Conservation (phyloP, 2,113 vertebrate species). For the Eptesicus fuscus region DNA sequence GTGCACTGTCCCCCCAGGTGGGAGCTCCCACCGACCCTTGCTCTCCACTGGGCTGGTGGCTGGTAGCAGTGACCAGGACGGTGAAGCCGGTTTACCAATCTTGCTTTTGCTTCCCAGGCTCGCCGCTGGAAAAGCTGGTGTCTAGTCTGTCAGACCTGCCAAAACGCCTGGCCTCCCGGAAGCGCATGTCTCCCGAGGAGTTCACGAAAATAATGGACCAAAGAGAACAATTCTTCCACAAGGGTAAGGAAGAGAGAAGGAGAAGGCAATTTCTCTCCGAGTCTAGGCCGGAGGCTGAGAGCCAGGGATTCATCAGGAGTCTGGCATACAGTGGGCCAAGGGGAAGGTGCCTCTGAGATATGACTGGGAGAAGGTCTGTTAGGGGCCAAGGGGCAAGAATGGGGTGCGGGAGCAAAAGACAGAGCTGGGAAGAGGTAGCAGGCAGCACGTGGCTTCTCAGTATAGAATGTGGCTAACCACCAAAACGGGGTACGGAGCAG, state of each 20-base stretch:
- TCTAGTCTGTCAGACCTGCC: constrained; percentile 82
- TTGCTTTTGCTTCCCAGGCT: constrained; percentile 69
- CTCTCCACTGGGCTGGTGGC: not conserved
- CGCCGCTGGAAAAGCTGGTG: constrained; percentile 79
- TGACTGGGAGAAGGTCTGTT: not conserved
- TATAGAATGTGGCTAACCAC: too few species aligned
- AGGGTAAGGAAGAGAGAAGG: constrained; percentile 74
- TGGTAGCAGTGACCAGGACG: too few species aligned
- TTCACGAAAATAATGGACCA: constrained; percentile 81
- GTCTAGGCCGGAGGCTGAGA: not conserved
- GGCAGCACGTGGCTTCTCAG: not conserved
- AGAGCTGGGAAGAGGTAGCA: not conserved
- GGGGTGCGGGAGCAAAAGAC: not conserved
- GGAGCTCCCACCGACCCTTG: not conserved
- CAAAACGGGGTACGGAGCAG: not conserved
- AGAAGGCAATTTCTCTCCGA: not conserved
- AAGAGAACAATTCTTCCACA: constrained; percentile 80
- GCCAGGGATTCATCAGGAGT: not conserved
- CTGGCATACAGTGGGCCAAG: too few species aligned
- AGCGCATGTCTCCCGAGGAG: constrained; percentile 74
- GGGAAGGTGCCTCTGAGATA: not conserved
- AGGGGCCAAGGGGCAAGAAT: not conserved
- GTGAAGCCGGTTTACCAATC: not conserved
- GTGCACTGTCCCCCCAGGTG: not conserved
- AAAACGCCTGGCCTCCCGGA: constrained; percentile 75